These are phyloP conservation scores for Cyanoramphus novaezelandiae DNA, from an alignment of 2,113 vertebrate species.

Conservation along the genomic window DNA sequence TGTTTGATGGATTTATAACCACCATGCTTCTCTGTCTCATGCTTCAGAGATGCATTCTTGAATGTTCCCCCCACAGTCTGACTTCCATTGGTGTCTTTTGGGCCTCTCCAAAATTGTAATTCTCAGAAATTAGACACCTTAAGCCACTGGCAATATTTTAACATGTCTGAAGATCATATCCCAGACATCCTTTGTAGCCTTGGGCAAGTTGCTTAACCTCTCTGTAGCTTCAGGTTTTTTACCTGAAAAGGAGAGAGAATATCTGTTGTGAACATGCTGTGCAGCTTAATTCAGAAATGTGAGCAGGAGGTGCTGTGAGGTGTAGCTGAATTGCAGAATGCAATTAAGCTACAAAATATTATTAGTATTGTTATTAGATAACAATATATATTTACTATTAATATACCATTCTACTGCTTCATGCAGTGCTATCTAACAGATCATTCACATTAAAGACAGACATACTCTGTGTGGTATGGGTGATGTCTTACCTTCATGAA, in stretches of 20 bases:
- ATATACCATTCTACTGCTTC: background rate
- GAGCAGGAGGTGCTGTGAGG: background rate
- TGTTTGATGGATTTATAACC: background rate
- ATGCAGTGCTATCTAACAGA: background rate
- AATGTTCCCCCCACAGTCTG: background rate
- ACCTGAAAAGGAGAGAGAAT: background rate
- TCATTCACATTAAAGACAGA: background rate
- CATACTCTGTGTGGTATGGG: background rate
- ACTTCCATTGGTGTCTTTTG: background rate
- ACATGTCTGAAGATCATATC: slow-evolving; percentile 6
- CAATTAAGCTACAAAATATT: background rate
- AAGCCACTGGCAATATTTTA: background rate
- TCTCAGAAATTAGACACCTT: background rate
- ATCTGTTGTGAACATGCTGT: background rate
- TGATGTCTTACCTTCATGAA: background rate
- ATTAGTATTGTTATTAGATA: background rate
- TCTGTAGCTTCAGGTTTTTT: background rate
- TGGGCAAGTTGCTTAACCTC: background rate
- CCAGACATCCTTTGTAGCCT: background rate
- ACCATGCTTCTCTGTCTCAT: background rate
- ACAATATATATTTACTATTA: background rate
- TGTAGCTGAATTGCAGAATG: background rate
- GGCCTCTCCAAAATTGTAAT: background rate
- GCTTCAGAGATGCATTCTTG: background rate
- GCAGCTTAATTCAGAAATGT: background rate